Evolutionary conservation across 2,888 invertebrate species (phyloP), one percentile per base, ranked within the genome.

Genomic region (Dorcus hopei): DNA sequence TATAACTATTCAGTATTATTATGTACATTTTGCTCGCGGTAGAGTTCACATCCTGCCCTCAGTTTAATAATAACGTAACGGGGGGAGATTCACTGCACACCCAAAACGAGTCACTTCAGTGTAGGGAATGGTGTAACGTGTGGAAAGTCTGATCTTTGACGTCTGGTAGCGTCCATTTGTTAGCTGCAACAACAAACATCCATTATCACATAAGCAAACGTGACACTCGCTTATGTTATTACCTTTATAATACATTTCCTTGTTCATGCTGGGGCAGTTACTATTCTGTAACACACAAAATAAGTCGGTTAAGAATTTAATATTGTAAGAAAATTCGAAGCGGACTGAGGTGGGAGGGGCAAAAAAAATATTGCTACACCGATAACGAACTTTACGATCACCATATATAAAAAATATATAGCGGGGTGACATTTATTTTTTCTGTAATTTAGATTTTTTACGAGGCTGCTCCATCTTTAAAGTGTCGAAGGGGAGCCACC

Each of bases 171-270:
- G 72, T 74, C 78, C 78, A 78, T 75, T 77, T 77, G 72, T 78
- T 78, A 72, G 77, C 78, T 78, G 75, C 68, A 78, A 76, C 72
- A 75, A 70, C 72, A 72, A 61, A 70, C 68, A 50, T 73, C 74
- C 74, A 74, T 75, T 74, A 75, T 71, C 67, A 66, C 64, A 69
- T 62, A 55, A 65, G 62, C 62, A 65, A 65, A 67, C 60, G 65
- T 64, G 58, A 58, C 52, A 41, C 49, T 38, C 38, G 57, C 54
- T 40, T 59, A 55, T 63, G 54, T 52, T 43, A 64, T 68, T 85
- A 90, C 90, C 91, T 84, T 88, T 89, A 77, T 93, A 93, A 74
- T 91, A 90, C 88, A 92, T 91, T 74, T 93, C 91, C 79, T 89
- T 88, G 75, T 91, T 89, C 93, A 94, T 93, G 68, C 91, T 89